Evolutionary conservation across 1,140 invertebrate species (phyloP).

Genomic region (Diprion similis): DNA sequence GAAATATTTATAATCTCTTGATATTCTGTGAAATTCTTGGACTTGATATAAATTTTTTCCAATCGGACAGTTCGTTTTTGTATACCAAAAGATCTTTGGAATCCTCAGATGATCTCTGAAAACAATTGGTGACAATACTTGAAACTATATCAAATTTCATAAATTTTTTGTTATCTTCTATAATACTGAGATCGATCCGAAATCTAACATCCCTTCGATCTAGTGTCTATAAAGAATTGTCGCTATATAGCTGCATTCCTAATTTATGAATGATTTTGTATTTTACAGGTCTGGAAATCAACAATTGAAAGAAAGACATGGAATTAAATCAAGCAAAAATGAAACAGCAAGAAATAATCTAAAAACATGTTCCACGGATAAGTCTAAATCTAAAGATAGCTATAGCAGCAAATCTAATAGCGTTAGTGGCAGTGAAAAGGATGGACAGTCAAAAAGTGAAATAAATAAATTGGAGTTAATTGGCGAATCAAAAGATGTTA

Average conservation of each 20-base stretch:
- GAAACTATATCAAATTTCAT: no score
- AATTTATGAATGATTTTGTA: neutral
- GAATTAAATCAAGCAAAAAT: slow-evolving; percentile 23
- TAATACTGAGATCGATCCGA: no score
- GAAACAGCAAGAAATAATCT: slow-evolving; percentile 17
- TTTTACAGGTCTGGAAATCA: slow-evolving; percentile 26
- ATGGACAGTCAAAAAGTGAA: neutral
- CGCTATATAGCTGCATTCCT: neutral
- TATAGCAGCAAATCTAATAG: slow-evolving; percentile 19
- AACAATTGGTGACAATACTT: no score
- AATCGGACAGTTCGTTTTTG: no score
- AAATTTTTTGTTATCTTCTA: no score
- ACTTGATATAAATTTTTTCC: no score
- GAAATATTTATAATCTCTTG: no score
- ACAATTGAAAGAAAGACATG: slow-evolving; percentile 26
- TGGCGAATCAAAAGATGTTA: neutral
- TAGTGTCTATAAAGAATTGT: neutral
- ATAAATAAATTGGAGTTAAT: neutral
- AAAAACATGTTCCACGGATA: slow-evolving; percentile 17
- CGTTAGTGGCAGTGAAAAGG: slow-evolving; percentile 10
- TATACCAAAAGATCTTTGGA: no score
- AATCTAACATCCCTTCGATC: no score
- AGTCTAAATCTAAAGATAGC: slow-evolving; percentile 21
- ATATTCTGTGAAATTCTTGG: no score
- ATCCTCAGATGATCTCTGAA: no score